Evolutionary conservation across 2,888 invertebrate genomes (phyloP).

Genomic region (Phytoseiulus persimilis): DNA sequence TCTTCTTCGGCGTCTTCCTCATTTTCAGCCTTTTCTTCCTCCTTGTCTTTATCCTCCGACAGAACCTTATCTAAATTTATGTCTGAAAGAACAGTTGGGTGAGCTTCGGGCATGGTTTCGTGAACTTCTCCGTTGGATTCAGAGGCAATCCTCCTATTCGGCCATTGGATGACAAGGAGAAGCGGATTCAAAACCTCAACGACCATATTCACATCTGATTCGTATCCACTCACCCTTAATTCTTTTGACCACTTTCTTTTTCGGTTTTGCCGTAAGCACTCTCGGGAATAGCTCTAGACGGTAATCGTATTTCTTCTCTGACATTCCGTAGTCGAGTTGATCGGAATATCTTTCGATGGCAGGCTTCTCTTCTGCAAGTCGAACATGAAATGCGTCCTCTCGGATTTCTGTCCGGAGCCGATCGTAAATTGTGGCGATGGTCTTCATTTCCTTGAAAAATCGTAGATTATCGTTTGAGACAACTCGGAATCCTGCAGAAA

Average conservation of each 20-base stretch:
- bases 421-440: constrained; percentile 11
- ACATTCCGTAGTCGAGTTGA: constrained; percentile 10
- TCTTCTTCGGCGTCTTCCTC: constrained; percentile 22
- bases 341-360: constrained; percentile 27
- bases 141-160: too few species aligned
- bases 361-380: constrained; percentile 14
- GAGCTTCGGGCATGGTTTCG: not conserved
- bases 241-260: not conserved
- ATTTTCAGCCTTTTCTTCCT: constrained; percentile 1
- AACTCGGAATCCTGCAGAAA: too few species aligned
- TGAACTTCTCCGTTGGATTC: too few species aligned
- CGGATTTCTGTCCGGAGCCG: constrained; percentile 16
- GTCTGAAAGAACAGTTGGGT: not conserved
- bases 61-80: constrained; percentile 24
- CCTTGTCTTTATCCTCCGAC: constrained; percentile 18
- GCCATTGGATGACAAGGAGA: too few species aligned
- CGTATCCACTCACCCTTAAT: not conserved
- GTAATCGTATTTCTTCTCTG: not conserved
- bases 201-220: not conserved
- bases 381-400: constrained; percentile 25
- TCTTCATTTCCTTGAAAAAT: constrained; percentile 23
- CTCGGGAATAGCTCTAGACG: not conserved
- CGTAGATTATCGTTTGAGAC: too few species aligned
- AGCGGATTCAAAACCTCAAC: too few species aligned
- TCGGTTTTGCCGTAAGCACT: not conserved